Evolutionary conservation across 2,888 invertebrate species (phyloP).

Genomic region (Lasioglossum villosulum): DNA sequence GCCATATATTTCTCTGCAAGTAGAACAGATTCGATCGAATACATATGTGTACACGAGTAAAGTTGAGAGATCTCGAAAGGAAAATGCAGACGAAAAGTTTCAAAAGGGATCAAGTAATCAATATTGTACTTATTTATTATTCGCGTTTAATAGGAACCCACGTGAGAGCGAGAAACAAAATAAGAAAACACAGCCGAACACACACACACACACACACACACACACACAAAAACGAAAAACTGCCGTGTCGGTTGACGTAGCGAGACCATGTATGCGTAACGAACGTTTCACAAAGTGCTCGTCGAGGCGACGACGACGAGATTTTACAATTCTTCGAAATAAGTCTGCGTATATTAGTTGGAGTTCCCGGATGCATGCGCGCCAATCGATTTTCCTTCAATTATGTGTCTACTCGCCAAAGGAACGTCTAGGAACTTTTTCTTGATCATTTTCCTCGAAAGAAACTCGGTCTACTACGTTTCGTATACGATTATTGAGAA

Average conservation of each 20-base stretch:
- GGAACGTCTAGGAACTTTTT: not conserved
- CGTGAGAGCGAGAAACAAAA: not conserved
- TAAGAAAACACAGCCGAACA: not conserved
- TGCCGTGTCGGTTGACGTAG: constrained; percentile 36
- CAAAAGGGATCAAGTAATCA: constrained; percentile 49
- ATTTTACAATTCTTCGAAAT: constrained; percentile 42
- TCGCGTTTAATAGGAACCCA: constrained; percentile 33
- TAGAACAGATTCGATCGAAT: not conserved
- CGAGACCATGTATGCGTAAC: constrained; percentile 5
- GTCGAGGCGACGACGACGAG: constrained; percentile 16
- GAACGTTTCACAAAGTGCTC: constrained; percentile 22
- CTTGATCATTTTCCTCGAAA: not conserved
- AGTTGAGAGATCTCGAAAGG: not conserved
- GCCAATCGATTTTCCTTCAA: constrained; percentile 4
- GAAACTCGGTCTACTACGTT: not conserved
- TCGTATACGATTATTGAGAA: too few relatives aligned
- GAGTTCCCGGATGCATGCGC: constrained; percentile 16
- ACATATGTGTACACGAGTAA: not conserved
- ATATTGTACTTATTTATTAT: constrained; percentile 39
- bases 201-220: not conserved
- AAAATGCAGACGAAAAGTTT: constrained; percentile 48
- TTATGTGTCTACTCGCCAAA: not conserved
- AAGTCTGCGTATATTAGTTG: constrained; percentile 25
- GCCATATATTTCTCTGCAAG: not conserved
- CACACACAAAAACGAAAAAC: not conserved